Conservation (phyloP, 2,888 invertebrate species). For the Drosophila bunnanda region DNA sequence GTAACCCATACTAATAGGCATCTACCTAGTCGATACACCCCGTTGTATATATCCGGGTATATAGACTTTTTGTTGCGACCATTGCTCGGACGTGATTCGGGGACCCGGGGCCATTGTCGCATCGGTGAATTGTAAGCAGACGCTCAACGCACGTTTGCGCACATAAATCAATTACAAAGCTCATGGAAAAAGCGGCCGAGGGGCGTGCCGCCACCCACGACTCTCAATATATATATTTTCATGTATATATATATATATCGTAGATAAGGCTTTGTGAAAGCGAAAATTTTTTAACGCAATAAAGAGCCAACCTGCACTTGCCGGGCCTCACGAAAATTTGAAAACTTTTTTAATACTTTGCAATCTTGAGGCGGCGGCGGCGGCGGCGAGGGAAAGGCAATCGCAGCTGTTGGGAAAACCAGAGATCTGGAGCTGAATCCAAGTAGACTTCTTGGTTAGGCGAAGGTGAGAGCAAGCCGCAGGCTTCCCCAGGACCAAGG, state of each 20-base stretch:
- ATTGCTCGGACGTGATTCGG: conserved; percentile 32
- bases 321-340: conserved; percentile 63
- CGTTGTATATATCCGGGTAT: background rate
- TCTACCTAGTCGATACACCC: background rate
- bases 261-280: conserved; percentile 63
- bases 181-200: conserved; percentile 34
- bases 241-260: conserved; percentile 27
- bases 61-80: conserved; percentile 21
- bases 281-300: conserved; percentile 73
- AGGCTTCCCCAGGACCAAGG: conserved; percentile 26
- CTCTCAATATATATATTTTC: conserved; percentile 35
- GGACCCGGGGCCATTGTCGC: conserved; percentile 18
- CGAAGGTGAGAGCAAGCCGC: conserved; percentile 39
- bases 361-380: background rate
- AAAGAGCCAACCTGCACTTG: conserved; percentile 69
- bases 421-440: conserved; percentile 3
- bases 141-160: conserved; percentile 72
- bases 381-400: background rate
- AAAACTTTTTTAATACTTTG: conserved; percentile 72
- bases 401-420: conserved; percentile 21
- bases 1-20: background rate
- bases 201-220: conserved; percentile 32
- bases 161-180: conserved; percentile 77
- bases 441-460: background rate
- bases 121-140: conserved; percentile 59